Base-by-base conservation (phyloP, 2,888 invertebrate genomes). In the Trachelus troglodyta region DNA sequence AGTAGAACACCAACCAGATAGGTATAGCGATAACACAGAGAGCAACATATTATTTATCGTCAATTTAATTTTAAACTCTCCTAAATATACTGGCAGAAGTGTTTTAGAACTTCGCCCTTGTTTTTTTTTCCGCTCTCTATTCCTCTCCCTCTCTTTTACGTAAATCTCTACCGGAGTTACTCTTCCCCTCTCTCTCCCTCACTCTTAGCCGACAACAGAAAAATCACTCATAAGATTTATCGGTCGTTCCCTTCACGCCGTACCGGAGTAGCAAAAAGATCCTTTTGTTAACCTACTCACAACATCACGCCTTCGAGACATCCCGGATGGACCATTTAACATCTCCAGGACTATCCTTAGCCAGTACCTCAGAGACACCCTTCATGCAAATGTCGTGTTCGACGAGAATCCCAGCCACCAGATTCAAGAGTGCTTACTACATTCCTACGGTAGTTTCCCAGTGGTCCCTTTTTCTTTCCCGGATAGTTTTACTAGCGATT, bases 401-500 rank as follows among this genome's bases (percentile, higher is more conserved):
- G 77, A 34, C 73, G 77, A 71, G 80, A 75, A 75, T 40, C 69
- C 69, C 73, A 56, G 23, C 23, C 56, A 56, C 56, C 56, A 56
- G 56, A 56, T 56, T 23, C 56, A 56, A 56, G 56, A 56, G 56
- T 56, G 56, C 56, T 56, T 56, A 23, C 56, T 31, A 56, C 56
- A 56, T 56, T 56, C 56, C 56, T 56, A 56, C 23, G 23, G 56
- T 23, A 56, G 56, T 56, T 40, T 56, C 56, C 56, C 56, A 56
- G 56, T 56, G 56, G 56, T 56, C 56, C 56, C 56, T 56, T 56
- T 56, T 56, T 71, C 71, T 71, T 71, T 71, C 71, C 71, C 12
- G 71, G 85, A 79, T 79, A 79, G 81, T 83, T 84, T 85, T 83
- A 80, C 82, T 85, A 82, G 82, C 85, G 83, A 89, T 90, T 91